These are phyloP conservation scores for Nothoprocta perdicaria DNA, from an alignment of 2,113 vertebrate genomes.

Conservation along the genomic window DNA sequence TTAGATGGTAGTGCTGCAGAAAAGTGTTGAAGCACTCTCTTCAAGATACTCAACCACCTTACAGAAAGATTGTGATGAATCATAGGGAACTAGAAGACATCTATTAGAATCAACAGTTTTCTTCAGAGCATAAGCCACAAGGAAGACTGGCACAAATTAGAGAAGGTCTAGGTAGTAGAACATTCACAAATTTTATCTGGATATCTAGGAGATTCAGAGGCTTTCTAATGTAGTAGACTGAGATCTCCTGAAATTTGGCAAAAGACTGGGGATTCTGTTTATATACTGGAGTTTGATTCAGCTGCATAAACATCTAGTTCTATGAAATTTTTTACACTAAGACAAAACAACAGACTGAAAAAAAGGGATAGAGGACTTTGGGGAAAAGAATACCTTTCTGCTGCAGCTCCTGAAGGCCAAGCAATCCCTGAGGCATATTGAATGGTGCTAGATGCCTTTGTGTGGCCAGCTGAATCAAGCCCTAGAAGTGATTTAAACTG, in stretches of 20 bases:
- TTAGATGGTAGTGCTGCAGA: background rate
- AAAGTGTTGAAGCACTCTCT: background rate
- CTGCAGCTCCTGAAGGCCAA: background rate
- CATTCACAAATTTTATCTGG: background rate
- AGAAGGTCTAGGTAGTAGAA: background rate
- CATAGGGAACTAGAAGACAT: background rate
- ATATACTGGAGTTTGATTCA: background rate
- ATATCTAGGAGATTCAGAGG: background rate
- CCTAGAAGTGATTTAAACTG: background rate
- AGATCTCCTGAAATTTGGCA: background rate
- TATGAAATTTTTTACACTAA: background rate
- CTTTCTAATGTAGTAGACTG: background rate
- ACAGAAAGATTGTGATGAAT: background rate
- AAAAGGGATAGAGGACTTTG: background rate
- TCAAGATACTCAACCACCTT: background rate
- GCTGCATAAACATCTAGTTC: background rate
- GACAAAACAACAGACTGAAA: no score
- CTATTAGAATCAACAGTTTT: background rate
- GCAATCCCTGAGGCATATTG: background rate
- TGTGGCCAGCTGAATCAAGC: background rate
- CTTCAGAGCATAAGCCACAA: background rate
- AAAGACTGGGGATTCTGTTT: background rate
- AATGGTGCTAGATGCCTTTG: background rate
- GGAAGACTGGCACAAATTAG: background rate
- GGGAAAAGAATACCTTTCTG: background rate